Conservation (phyloP, 2,888 invertebrate genomes). For the Polymixis flavicincta region DNA sequence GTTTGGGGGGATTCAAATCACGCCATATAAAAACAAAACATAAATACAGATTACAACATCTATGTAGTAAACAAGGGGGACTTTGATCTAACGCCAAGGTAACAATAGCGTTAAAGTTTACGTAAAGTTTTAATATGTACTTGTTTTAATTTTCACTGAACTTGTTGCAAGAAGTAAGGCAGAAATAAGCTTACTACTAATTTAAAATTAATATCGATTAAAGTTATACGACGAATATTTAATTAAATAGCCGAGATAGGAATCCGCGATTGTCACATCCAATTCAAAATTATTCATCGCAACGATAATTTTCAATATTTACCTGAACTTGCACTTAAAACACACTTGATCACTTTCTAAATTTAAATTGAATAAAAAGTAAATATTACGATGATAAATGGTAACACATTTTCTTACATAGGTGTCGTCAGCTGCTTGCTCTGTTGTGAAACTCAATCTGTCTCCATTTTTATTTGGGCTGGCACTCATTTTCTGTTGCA, state of each 20-base stretch:
- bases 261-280: background rate
- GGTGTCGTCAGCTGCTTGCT: constrained; percentile 29
- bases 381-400: constrained; percentile 34
- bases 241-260: background rate
- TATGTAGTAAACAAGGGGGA: background rate
- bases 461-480: constrained; percentile 40
- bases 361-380: background rate
- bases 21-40: background rate
- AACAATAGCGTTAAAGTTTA: background rate
- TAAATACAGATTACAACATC: background rate
- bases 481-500: constrained; percentile 54
- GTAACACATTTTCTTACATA: constrained; percentile 50
- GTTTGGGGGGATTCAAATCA: too few relatives aligned
- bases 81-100: background rate
- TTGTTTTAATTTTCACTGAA: background rate
- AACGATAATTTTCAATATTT: background rate
- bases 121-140: background rate
- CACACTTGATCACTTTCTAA: constrained; percentile 46
- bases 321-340: constrained; percentile 6
- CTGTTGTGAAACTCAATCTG: constrained; percentile 44
- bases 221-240: constrained; percentile 9
- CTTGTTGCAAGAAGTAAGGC: background rate
- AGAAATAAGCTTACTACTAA: background rate
- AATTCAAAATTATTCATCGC: background rate
- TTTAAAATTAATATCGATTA: too few relatives aligned